phyloP scores from a whole-genome alignment of 2,797 vertebrate species.

The Acomys russatus region DNA sequence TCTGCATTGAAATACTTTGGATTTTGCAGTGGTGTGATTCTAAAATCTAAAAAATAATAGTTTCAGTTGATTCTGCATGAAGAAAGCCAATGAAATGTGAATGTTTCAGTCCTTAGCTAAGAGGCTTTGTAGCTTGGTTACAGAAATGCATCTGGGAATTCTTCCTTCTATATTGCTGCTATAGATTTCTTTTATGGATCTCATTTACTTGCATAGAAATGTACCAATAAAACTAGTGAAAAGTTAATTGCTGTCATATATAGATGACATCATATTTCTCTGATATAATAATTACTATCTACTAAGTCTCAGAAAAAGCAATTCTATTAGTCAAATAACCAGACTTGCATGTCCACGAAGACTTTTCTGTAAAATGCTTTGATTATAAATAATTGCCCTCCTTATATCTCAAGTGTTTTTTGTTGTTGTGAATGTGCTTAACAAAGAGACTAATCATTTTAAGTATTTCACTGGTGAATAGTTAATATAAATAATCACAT shows the following conservation, averaged over 20 bases:
- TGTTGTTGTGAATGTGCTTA: neutral
- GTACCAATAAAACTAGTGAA: neutral
- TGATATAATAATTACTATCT: neutral
- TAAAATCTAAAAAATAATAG: neutral
- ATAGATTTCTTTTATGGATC: neutral
- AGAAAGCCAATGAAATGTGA: constrained; percentile 68
- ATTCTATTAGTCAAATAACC: neutral
- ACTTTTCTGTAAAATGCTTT: constrained; percentile 21
- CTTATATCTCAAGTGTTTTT: neutral
- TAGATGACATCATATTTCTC: neutral
- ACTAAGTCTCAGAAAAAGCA: neutral
- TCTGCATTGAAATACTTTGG: constrained; percentile 78
- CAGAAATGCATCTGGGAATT: neutral
- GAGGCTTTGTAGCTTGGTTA: neutral
- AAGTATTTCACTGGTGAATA: neutral
- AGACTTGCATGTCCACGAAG: neutral
- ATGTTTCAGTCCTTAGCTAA: neutral
- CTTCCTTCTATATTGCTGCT: neutral
- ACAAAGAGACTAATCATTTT: neutral
- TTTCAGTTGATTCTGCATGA: constrained; percentile 80
- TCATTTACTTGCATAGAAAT: neutral
- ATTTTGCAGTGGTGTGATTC: constrained; percentile 77
- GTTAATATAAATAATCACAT: neutral
- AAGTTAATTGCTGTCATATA: neutral
- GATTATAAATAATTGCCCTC: neutral